Conservation (phyloP, 2,113 vertebrate species). For the Globicephala melas region DNA sequence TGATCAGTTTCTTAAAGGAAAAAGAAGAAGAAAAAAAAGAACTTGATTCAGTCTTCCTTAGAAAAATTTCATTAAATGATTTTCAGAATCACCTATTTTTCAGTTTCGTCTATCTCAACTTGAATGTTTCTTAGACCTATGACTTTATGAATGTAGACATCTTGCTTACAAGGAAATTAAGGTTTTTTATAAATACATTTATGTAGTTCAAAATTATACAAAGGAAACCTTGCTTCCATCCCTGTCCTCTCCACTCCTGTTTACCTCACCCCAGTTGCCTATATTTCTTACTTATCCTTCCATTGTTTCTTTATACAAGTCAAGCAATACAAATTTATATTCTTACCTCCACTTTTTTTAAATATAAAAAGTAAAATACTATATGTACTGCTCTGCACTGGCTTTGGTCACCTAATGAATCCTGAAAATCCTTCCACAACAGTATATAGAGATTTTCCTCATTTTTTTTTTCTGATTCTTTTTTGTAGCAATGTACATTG, state of each 20-base stretch:
- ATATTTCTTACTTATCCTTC: neutral
- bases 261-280: neutral
- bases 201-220: neutral
- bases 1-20: neutral
- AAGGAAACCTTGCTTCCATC: neutral
- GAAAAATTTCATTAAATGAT: neutral
- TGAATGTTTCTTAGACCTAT: neutral
- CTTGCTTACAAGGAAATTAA: neutral
- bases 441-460: neutral
- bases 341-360: neutral
- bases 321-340: neutral
- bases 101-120: neutral
- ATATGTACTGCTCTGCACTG: neutral
- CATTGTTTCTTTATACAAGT: neutral
- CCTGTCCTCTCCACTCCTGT: neutral
- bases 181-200: neutral
- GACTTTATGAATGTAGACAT: neutral
- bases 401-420: neutral
- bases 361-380: neutral
- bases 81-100: neutral
- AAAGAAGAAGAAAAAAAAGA: neutral
- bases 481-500: neutral
- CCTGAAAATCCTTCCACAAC: neutral
- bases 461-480: neutral
- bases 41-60: neutral